Percentiles rank a stretch among this genome's conserved stretches.
Conservation (phyloP, 2,888 invertebrate genomes). For the Orchesellides sinensis region DNA sequence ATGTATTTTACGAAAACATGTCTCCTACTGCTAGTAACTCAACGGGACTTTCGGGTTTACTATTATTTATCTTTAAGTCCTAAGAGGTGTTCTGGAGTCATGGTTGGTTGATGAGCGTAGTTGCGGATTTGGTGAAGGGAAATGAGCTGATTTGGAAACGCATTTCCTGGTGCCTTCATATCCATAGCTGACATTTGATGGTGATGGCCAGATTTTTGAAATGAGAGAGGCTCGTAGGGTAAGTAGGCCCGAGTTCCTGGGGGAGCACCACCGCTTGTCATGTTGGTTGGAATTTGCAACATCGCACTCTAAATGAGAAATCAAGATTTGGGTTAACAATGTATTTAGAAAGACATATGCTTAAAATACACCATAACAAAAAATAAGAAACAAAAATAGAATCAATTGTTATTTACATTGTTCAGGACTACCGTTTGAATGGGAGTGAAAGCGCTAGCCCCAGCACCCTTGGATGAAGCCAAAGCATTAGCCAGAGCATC, state of each 20-base stretch:
- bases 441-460: conserved; percentile 89
- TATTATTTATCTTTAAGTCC: conserved; percentile 76
- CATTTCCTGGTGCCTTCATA: conserved; percentile 78
- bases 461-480: conserved; percentile 72
- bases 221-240: conserved; percentile 92
- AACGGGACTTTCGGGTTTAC: conserved; percentile 16
- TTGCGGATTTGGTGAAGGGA: conserved; percentile 97
- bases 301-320: conserved; percentile 72
- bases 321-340: no score
- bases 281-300: conserved; percentile 81
- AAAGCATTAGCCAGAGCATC: conserved; percentile 74
- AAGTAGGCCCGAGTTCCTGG: conserved; percentile 85
- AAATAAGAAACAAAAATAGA: conserved; percentile 52
- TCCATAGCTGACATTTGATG: conserved; percentile 76
- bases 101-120: conserved; percentile 94
- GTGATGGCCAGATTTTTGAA: conserved; percentile 82
- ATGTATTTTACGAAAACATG: not conserved
- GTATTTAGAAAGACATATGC: not conserved
- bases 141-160: conserved; percentile 94
- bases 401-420: conserved; percentile 69
- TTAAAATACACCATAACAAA: conserved; percentile 38
- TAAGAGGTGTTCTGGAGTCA: conserved; percentile 84
- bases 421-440: conserved; percentile 80
- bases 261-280: conserved; percentile 80
- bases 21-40: conserved; percentile 4